Base-by-base conservation (phyloP, 1,140 invertebrate species). In the Belonocnema kinseyi region DNA sequence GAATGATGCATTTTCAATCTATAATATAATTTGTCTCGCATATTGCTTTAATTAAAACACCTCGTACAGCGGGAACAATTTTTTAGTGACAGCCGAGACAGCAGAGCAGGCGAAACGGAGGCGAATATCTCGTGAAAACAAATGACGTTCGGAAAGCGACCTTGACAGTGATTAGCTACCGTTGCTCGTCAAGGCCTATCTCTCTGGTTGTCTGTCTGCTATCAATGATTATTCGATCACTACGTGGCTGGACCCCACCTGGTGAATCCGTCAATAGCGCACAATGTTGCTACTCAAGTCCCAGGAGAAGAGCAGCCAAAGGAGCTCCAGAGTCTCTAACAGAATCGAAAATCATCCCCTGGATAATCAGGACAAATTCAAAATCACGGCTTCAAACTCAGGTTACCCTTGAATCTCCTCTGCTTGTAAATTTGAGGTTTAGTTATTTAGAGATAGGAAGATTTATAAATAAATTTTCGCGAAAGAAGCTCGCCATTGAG, bases 111-210 rank as follows among this genome's bases (percentile, higher is more conserved):
- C 90, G 78, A 92, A 91, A 87, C 87, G 91, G 86, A 90, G 91
- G 85, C 89, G 90, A 90, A 91, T 91, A 91, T 91, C 89, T 79
- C 90, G 91, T 87, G 91, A 92, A 88, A 91, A 89, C 89, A 91
- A 92, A 91, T 92, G 90, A 92, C 91, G 90, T 90, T 91, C 90
- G 88, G 91, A 88, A 90, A 91, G 90, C 85, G 90, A 92, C 88
- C 90, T 92, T 92, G 91, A 91, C 90, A 92, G 91, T 89, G 91
- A 92, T 92, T 92, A 92, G 91, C 91, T 90, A 92, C 83, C 87
- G 88, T 91, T 86, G 85, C 90, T 90, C 79, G 89, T 92, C 90
- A 91, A 91, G 91, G 90, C 90, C 85, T 86, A 81, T 87, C 83
- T 87, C 81, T 88, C 85, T 87, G 85, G 85, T 88, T 87, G 80